Conservation (phyloP, 92 coral and sea anemone species). For the Zoanthus sansibaricus region DNA sequence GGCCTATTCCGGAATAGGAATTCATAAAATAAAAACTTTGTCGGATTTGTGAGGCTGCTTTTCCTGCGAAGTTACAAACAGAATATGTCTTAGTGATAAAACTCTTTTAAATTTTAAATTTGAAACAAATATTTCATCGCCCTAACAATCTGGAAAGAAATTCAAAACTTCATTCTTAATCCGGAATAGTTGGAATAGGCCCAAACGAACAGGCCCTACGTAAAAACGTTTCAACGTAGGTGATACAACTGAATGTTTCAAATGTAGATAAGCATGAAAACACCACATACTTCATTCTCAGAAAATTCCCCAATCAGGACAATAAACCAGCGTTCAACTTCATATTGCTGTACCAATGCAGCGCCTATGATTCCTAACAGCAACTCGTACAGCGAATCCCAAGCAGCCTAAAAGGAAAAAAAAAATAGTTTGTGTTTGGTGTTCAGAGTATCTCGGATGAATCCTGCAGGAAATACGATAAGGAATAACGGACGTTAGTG, state of each 20-base stretch:
- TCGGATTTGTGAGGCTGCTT: too few species aligned
- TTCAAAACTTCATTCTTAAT: too few species aligned
- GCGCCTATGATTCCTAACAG: conserved; percentile 15
- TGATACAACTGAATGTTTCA: background rate
- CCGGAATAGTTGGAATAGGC: too few species aligned
- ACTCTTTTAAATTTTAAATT: too few species aligned
- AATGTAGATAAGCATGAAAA: background rate
- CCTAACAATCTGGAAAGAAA: too few species aligned
- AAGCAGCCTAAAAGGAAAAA: conserved; percentile 43
- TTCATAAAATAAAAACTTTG: too few species aligned
- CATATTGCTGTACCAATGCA: conserved; percentile 32
- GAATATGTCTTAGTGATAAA: too few species aligned
- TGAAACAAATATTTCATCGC: too few species aligned
- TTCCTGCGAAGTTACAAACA: too few species aligned
- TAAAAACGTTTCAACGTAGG: background rate
- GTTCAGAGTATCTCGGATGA: background rate
- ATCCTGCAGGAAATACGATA: background rate
- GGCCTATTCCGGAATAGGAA: too few species aligned
- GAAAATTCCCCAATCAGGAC: conserved; percentile 37
- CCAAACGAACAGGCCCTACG: too few species aligned
- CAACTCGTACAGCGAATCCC: conserved; percentile 58
- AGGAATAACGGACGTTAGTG: background rate
- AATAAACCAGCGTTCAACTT: conserved; percentile 68
- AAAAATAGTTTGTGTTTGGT: background rate
- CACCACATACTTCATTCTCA: conserved; percentile 56